A percentile compares a stretch with the other conserved stretches of the same genome.
phyloP scores from a whole-genome alignment of 2,797 vertebrate genomes.

The Chaenodraco wilsoni region DNA sequence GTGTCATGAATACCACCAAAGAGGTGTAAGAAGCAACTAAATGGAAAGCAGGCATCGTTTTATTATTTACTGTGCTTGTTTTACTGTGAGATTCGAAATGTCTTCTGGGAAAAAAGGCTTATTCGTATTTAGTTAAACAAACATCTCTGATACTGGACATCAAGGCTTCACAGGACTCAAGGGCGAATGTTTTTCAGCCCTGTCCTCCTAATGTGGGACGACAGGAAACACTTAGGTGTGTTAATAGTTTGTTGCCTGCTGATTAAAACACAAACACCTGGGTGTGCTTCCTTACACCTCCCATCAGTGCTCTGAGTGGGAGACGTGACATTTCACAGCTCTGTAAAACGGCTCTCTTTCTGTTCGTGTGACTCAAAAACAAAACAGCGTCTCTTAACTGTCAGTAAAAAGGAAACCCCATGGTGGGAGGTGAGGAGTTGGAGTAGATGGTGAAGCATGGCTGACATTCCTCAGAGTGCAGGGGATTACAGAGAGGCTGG shows the following conservation, averaged over 20 bases:
- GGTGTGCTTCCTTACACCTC: constrained; percentile 55
- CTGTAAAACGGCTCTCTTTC: constrained; percentile 25
- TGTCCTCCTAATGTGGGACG: background rate
- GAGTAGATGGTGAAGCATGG: constrained; percentile 28
- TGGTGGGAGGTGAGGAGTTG: constrained; percentile 9
- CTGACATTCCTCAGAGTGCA: constrained; percentile 63
- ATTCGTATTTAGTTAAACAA: too few species aligned
- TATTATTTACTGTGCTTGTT: background rate
- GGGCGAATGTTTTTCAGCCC: background rate
- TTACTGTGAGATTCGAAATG: background rate
- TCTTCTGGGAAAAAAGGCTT: background rate
- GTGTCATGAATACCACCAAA: background rate
- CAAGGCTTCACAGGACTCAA: background rate
- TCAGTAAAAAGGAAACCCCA: constrained; percentile 23
- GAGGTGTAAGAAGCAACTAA: background rate
- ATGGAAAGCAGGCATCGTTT: background rate
- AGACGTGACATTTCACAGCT: constrained; percentile 66
- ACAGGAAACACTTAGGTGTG: constrained; percentile 40
- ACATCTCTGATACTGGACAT: background rate
- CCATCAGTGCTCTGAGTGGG: constrained; percentile 13
- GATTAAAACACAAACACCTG: constrained; percentile 63
- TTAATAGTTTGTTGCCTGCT: constrained; percentile 37
- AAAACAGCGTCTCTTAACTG: constrained; percentile 24
- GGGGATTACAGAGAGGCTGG: constrained; percentile 65
- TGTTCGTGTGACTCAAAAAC: constrained; percentile 25